Base-by-base conservation (phyloP, 2,797 vertebrate genomes). In the Buceros bicornis region DNA sequence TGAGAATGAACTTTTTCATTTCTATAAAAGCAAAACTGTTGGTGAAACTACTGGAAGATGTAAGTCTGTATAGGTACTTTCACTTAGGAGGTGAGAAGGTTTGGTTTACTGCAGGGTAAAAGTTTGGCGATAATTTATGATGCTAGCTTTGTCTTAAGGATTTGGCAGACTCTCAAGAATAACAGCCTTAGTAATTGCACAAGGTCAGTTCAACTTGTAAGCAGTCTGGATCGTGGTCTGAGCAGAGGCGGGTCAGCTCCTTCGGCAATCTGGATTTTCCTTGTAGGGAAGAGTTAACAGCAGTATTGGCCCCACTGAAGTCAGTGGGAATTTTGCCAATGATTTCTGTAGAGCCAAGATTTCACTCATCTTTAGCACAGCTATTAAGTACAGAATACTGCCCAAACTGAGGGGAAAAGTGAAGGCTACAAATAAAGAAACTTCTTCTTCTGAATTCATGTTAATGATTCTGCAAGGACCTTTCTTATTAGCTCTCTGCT, bases 161-260 rank as follows among this genome's bases (percentile, higher is more conserved):
- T 83, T 82, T 95, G 94, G 94, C 82, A 85, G 56, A 88, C 47
- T 89, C 47, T 93, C 94, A 94, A 91, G 80, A 96, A 93, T 62
- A 93, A 81, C 66, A 94, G 64, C 71, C 60, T 62, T 53, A 8
- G 29, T 88, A 83, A 79, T 87, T 48, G 58, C 45, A 37, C 66
- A n/a, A 72, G 81, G 69, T 72, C 87, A 78, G 54, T 76, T 80
- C 35, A 84, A 33, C 58, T 84, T 58, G 70, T 73, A 62, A 79
- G 83, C 73, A 66, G 70, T 40, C 86, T 89, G 71, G 64, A 60
- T 24, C 13, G 8, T 51, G 64, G 56, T 79, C 16, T 45, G 69
- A 86, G 87, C 58, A 89, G 62, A 83, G 65, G 65, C 50, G 81
- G 76, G 31, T 50, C 90, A 76, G 33, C 72, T 83, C 81, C 79